These are phyloP conservation scores for Plagodis pulveraria DNA, from an alignment of 2,888 invertebrate genomes.

Conservation along the genomic window DNA sequence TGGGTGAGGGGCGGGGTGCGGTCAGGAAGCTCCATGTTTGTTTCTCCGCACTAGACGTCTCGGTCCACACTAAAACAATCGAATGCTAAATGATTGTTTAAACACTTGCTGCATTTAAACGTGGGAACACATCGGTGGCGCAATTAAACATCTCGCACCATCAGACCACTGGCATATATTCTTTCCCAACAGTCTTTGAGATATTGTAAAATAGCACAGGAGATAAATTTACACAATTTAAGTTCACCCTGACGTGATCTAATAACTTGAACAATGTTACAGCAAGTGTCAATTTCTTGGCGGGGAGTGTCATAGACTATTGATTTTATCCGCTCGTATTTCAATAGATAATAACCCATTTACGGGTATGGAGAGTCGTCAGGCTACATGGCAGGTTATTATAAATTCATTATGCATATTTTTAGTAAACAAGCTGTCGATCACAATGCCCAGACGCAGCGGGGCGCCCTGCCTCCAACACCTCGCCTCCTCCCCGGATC, in stretches of 20 bases:
- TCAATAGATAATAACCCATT: conserved; percentile 45
- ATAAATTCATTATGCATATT: conserved; percentile 85
- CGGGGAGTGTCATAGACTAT: conserved; percentile 32
- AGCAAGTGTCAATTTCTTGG: conserved; percentile 31
- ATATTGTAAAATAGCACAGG: conserved; percentile 15
- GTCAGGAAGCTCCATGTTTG: conserved; percentile 76
- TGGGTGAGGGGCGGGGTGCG: conserved; percentile 41
- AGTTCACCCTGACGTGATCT: conserved; percentile 1
- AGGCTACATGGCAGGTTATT: conserved; percentile 70
- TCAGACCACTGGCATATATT: conserved; percentile 57
- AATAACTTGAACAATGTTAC: conserved; percentile 26
- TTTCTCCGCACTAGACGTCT: conserved; percentile 70
- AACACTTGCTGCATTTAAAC: conserved; percentile 80
- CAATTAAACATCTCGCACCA: conserved; percentile 73
- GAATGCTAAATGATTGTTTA: conserved; percentile 81
- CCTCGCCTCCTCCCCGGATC: conserved; percentile 62
- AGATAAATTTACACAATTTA: conserved; percentile 6
- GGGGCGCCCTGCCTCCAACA: conserved; percentile 75
- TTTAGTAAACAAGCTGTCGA: conserved; percentile 85
- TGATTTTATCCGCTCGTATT: conserved; percentile 41
- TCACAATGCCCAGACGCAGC: conserved; percentile 79
- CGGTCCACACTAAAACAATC: conserved; percentile 83
- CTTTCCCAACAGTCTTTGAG: conserved; percentile 38
- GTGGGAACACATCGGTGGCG: conserved; percentile 80
- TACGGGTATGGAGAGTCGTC: conserved; percentile 48